Evolutionary conservation across 2,888 invertebrate genomes (phyloP).

Genomic region (Deroplatys truncata): DNA sequence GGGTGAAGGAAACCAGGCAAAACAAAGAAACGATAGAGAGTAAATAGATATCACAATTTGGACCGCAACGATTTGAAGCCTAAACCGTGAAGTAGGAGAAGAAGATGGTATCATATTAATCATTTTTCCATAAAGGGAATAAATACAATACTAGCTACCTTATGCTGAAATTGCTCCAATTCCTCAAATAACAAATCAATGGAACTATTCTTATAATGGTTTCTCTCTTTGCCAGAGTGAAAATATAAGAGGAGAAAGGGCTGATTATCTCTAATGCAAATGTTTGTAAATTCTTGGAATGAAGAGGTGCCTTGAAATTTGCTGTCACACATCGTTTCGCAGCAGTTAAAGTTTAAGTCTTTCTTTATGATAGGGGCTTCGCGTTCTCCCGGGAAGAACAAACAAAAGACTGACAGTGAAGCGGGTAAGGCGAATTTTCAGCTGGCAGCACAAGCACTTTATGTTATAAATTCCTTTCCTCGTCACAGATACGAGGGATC

Average conservation of each 20-base stretch:
- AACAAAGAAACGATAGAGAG: no score
- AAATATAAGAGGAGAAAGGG: background rate
- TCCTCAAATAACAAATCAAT: no score
- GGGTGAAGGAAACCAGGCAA: no score
- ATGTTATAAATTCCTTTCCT: background rate
- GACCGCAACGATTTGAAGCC: no score
- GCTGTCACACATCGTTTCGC: background rate
- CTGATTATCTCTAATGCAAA: background rate
- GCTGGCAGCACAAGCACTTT: background rate
- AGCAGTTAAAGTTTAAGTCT: background rate
- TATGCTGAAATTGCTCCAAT: no score
- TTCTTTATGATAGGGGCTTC: background rate
- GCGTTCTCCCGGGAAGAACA: background rate
- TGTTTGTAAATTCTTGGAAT: background rate
- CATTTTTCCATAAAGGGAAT: no score
- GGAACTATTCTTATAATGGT: no score
- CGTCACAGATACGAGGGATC: background rate
- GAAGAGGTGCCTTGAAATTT: background rate
- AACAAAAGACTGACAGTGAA: background rate
- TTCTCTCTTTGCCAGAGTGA: background rate
- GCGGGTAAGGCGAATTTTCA: background rate
- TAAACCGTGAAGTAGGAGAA: no score
- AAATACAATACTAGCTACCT: no score
- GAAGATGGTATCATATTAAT: no score
- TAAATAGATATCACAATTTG: no score